Percentiles rank a stretch among this genome's conserved stretches.
phyloP scores from a whole-genome alignment of 2,113 vertebrate species.

The Hippolais icterina region DNA sequence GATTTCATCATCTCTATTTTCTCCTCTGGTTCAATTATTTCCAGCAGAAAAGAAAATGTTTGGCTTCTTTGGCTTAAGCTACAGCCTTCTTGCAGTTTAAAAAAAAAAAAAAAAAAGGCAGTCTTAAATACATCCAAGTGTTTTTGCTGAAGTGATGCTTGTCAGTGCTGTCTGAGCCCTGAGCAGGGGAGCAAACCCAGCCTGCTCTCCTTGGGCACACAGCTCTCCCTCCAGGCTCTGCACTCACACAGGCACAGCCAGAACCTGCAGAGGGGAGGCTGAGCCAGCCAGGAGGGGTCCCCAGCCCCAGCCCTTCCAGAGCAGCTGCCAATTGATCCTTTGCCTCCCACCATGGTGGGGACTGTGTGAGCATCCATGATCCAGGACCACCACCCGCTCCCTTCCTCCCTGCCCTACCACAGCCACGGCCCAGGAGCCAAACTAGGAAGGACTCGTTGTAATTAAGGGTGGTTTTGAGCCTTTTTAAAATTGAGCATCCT shows the following conservation, averaged over 20 bases:
- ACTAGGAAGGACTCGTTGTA: accelerated
- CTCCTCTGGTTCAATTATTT: neutral
- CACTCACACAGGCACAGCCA: neutral
- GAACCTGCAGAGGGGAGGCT: neutral
- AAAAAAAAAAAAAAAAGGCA: neutral
- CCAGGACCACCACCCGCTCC: neutral
- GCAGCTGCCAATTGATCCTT: neutral
- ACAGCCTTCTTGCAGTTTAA: neutral
- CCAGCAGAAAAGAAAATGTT: neutral
- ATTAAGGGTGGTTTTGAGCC: neutral
- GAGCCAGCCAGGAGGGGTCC: neutral
- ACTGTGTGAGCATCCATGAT: neutral
- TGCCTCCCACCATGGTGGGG: neutral
- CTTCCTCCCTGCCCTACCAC: neutral
- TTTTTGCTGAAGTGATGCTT: neutral
- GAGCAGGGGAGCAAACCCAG: neutral
- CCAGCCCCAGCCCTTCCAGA: neutral
- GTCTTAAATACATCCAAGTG: neutral
- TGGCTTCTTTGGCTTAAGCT: neutral
- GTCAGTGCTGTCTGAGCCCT: neutral
- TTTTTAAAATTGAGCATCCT: neutral
- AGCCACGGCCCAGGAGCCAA: neutral
- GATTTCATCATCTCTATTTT: neutral
- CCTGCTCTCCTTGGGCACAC: neutral
- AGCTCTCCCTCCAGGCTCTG: neutral